Percentiles rank a stretch among this genome's conserved stretches.
Evolutionary conservation across 2,888 invertebrate species (phyloP).

Genomic region (Tinea trinotella): DNA sequence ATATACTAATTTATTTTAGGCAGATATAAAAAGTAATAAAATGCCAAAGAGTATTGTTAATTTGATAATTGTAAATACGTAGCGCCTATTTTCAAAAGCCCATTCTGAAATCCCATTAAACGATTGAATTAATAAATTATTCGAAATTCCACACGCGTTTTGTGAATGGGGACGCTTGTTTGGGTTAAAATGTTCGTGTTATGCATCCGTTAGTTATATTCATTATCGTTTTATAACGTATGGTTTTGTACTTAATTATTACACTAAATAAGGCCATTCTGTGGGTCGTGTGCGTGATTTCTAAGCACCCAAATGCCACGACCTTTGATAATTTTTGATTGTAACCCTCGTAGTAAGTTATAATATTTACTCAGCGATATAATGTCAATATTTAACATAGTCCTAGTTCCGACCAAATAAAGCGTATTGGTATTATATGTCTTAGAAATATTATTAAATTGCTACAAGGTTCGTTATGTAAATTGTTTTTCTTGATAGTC

Average conservation of each 20-base stretch:
- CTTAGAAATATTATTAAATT: no score
- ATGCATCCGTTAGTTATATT: constrained; percentile 56
- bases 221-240: constrained; percentile 63
- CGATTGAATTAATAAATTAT: constrained; percentile 8
- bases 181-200: constrained; percentile 60
- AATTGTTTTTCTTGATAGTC: not conserved
- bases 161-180: constrained; percentile 47
- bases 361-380: no score
- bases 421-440: no score
- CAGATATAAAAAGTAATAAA: not conserved
- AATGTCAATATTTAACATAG: no score
- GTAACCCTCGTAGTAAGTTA: not conserved
- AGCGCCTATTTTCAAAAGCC: not conserved
- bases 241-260: constrained; percentile 55
- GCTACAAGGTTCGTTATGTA: no score
- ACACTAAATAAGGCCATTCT: constrained; percentile 27
- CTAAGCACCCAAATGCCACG: not conserved
- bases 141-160: constrained; percentile 25
- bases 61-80: not conserved
- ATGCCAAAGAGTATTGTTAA: not conserved
- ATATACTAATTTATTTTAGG: not conserved
- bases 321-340: constrained; percentile 9
- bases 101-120: not conserved
- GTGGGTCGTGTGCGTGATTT: not conserved
- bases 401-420: no score